Base-by-base conservation (phyloP, 2,888 invertebrate species). In the Sipunculus nudus region DNA sequence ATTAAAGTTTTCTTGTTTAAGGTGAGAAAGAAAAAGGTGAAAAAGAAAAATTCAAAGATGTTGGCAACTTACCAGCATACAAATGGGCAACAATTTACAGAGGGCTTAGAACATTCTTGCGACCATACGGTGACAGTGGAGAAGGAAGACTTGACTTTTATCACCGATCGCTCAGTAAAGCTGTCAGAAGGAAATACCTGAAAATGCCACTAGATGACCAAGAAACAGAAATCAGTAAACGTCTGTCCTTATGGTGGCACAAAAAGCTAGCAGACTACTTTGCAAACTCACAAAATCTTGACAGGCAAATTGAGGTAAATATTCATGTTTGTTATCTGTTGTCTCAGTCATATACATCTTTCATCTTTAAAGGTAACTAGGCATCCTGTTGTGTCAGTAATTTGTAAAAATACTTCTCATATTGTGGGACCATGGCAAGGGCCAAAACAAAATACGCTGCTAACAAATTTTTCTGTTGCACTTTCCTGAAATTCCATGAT, bases 211-310 rank as follows among this genome's bases (percentile, higher is more conserved):
- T 50, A 5, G 67, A 58, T 5, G 56, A 61, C 47, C 52, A 54
- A 23, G 32, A 47, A 5, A 25, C 41, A 5, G 61, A 67, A 21
- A 64, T 65, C 38, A 48, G 47, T 1, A 32, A 46, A 35, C 59
- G 62, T n/a, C 47, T 62, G 21, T 58, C 35, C 35, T 25, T 47
- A 10, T 66, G 60, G 39, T 81, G 81, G 81, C 80, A 80, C 63
- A 75, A 72, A 62, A 76, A 75, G 61, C 72, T 81, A 25, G 81
- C 79, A 4, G 76, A 77, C 55, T 79, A 68, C 59, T 81, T 80
- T 65, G 72, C 72, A 50, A 61, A 68, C 49, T 66, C 70, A 21
- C 63, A 71, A 19, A 77, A 79, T 60, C 55, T 74, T 19, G 76
- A 78, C 26, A 70, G 79, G 59, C 72, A 75, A 67, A 75, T 77